These are phyloP conservation scores for Heliopora coerulea DNA, from an alignment of 92 coral and sea anemone species.

Conservation along the genomic window DNA sequence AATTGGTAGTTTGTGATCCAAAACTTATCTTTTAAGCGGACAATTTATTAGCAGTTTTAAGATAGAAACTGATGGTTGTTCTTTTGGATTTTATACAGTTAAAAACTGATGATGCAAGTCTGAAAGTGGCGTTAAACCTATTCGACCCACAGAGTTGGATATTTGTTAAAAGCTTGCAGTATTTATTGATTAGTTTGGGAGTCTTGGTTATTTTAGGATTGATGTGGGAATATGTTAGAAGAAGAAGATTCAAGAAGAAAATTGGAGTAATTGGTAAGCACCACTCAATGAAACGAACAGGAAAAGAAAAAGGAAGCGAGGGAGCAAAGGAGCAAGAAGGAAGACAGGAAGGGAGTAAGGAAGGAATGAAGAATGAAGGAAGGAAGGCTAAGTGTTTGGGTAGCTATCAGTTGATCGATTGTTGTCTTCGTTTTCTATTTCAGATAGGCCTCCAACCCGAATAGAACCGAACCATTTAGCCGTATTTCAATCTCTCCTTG, in stretches of 20 bases:
- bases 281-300: not conserved
- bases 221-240: not conserved
- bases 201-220: not conserved
- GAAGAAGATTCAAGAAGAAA: not conserved
- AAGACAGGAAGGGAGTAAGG: too few species aligned
- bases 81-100: not conserved
- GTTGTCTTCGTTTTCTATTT: not conserved
- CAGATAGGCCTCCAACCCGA: not conserved
- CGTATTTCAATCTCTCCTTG: not conserved
- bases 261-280: not conserved
- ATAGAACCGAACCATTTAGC: not conserved
- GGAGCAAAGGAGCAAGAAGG: too few species aligned
- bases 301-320: too few species aligned
- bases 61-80: too few species aligned
- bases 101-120: not conserved
- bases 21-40: too few species aligned
- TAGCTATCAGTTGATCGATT: too few species aligned
- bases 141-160: not conserved
- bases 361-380: too few species aligned
- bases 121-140: not conserved
- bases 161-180: not conserved
- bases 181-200: not conserved
- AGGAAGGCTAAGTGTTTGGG: too few species aligned
- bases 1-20: too few species aligned
- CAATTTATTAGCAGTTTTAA: too few species aligned